Conservation (phyloP, 1,140 invertebrate genomes). For the Drosophila bifasciata region DNA sequence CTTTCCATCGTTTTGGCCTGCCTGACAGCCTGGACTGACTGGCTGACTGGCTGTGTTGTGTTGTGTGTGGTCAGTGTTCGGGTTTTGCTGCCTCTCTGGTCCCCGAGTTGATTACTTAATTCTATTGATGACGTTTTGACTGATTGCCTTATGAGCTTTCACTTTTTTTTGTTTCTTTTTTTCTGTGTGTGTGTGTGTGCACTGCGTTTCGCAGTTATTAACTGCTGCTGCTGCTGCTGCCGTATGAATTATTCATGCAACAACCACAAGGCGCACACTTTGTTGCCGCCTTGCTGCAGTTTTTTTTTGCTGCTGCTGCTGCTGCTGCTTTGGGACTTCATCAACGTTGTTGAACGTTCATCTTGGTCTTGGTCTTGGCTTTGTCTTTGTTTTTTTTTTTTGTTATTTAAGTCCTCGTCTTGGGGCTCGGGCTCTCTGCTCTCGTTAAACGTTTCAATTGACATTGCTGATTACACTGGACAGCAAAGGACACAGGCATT, state of each 20-base stretch:
- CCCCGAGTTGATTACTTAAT: constrained; percentile 81
- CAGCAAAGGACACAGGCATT: constrained; percentile 1
- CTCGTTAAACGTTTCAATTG: constrained; percentile 78
- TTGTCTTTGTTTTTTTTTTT: no score
- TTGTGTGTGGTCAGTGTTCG: constrained; percentile 81
- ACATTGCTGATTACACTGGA: constrained; percentile 56
- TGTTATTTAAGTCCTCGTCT: constrained; percentile 23
- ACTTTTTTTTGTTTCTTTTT: constrained; percentile 57
- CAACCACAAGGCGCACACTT: constrained; percentile 65
- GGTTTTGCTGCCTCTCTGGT: constrained; percentile 22
- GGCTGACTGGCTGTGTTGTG: neutral
- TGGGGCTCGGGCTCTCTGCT: constrained; percentile 51
- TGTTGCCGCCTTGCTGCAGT: constrained; percentile 48
- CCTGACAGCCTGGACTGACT: neutral
- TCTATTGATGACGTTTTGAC: constrained; percentile 83
- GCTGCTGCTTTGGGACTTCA: constrained; percentile 62
- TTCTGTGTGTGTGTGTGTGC: constrained; percentile 1
- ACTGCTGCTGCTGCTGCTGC: constrained; percentile 56
- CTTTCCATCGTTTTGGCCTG: constrained; percentile 20
- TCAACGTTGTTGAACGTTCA: constrained; percentile 38
- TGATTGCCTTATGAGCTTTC: constrained; percentile 83
- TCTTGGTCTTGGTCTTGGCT: no score
- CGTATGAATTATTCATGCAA: constrained; percentile 80
- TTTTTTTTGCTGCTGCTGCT: constrained; percentile 20
- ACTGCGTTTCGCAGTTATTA: constrained; percentile 67